Evolutionary conservation across 2,113 vertebrate species (phyloP), one percentile per base, ranked within the genome.

Genomic region (Scolopax mira): DNA sequence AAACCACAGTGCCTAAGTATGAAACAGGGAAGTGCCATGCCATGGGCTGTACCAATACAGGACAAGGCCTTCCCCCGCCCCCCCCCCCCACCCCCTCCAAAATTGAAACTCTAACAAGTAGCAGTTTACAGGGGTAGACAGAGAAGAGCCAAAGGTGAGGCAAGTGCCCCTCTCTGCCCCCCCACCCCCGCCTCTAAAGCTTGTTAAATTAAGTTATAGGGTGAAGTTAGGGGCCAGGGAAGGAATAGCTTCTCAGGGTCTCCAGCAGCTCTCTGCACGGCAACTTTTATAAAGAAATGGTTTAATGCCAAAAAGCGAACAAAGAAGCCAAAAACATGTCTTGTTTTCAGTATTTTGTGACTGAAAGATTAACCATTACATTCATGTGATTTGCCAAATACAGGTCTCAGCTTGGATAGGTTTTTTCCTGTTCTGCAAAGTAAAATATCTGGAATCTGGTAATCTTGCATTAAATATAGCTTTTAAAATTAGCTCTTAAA

Each of bases 121-220:
- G 18, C 33, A 79, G 7, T 52, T 55, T 61, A 21, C 18, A 82
- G 16, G 10, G 30, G 7, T 31, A 35, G 39, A 49, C 4, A 86
- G 23, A 42, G 23, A 64, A 33, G 31, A n/a, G 10, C 16, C 25
- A 74, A 41, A 37, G 15, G 9, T 39, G 46, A 5, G 10, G 15
- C 31, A n/a, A 6, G 13, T 33, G 4, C 25, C 4, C 2, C 0
- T 0, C 33, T 58, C 42, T 19, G 5, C 10, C 24, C 11, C 17
- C 8, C 3, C 17, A 10, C 4, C 18, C 46, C 37, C 39, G 31
- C 22, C 44, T 51, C 30, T 51, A 72, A 67, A 19, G 3, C 31
- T 46, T 77, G 14, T 33, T 64, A 23, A 81, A 55, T 49, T n/a
- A 18, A 46, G 5, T 70, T 77, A 39, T 11, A 49, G 39, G 2